Conservation (phyloP, 2,113 vertebrate genomes). For the Prionailurus bengalensis region DNA sequence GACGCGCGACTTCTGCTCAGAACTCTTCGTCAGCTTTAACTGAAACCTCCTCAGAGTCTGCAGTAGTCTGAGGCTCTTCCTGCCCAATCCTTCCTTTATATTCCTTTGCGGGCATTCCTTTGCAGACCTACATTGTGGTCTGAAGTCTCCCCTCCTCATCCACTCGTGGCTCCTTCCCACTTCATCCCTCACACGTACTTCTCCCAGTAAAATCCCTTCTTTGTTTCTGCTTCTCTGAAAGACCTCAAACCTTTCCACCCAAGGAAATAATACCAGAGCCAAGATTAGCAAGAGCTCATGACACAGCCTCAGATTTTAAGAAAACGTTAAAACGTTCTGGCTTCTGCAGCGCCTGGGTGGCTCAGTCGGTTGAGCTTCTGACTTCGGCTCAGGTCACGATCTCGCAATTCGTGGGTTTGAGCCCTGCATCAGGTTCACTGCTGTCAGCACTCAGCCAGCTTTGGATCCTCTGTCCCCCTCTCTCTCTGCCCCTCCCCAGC, state of each 20-base stretch:
- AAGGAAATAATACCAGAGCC: background rate
- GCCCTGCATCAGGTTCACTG: no score
- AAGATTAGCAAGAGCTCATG: background rate
- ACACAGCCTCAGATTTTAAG: background rate
- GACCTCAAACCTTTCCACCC: background rate
- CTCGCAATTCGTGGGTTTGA: no score
- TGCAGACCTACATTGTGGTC: background rate
- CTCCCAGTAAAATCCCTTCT: background rate
- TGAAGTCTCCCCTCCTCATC: background rate
- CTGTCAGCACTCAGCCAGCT: no score
- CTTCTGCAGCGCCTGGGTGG: no score
- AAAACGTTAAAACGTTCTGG: background rate
- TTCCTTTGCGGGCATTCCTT: background rate
- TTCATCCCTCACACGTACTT: background rate
- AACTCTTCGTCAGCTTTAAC: background rate
- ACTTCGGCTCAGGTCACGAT: no score
- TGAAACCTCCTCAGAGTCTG: background rate
- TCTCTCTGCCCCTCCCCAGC: no score
- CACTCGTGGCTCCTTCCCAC: background rate
- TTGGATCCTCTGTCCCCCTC: no score
- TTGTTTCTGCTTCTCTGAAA: background rate
- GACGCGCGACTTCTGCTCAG: background rate
- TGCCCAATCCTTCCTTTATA: background rate
- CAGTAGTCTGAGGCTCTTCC: background rate
- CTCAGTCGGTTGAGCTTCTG: no score